Evolutionary conservation across 2,888 invertebrate species (phyloP), one percentile per base, ranked within the genome.

Genomic region (Alloplasta piceator): DNA sequence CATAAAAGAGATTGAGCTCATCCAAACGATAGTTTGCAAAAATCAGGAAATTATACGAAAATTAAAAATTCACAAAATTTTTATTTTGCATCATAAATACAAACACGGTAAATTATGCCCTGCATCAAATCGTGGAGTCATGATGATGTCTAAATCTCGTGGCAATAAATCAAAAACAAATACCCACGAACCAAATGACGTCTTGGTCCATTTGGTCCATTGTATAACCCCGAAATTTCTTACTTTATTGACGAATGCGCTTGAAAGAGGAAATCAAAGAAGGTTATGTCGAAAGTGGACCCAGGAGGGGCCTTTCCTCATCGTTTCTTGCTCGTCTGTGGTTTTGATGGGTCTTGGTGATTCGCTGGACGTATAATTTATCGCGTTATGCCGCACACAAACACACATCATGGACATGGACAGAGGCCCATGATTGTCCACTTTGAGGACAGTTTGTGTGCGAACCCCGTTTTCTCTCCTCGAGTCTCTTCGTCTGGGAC

Each of bases 311-410:
- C 46, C 68, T 67, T 67, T 80, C 71, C 73, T 79, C 80, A 43
- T 68, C 41, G 43, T 82, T 82, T 82, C 80, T 82, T 78, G 80
- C 71, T 66, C 61, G 78, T 78, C 82, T 80, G 80, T 71, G 39
- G 70, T 10, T 78, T 74, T 80, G 73, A 80, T 80, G 55, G 73
- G 58, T 67, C 78, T 55, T 56, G 67, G 56, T 67, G 82, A 82
- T 78, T 63, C 82, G 56, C 66, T 58, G 73, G 26, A 71, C 73
- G 80, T 77, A 84, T 84, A 82, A 82, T 81, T 77, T 81, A 82
- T 79, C 68, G 67, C 73, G 78, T 78, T 82, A 82, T 71, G 61
- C 63, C 64, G 46, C 67, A 60, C 67, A 63, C 56, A 61, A 55
- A 43, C 61, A 72, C 70, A 56, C 50, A 61, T n/a, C 55, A 72